These are phyloP conservation scores for Pavo muticus DNA, from an alignment of 2,113 vertebrate genomes.

Conservation along the genomic window DNA sequence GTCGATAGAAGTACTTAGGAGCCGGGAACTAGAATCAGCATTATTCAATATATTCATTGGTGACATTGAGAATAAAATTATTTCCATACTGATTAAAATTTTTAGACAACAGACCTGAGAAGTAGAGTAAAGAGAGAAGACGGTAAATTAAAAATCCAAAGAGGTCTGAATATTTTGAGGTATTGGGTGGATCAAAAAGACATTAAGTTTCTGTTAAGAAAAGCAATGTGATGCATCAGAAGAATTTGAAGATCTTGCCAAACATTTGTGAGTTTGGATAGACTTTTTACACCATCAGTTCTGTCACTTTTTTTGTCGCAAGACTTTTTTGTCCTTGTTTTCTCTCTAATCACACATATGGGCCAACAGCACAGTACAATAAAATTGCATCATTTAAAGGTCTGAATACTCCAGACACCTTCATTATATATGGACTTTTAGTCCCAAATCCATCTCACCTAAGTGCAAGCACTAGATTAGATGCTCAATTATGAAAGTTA, in stretches of 20 bases:
- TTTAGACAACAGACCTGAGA: conserved; percentile 12
- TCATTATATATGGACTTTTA: not conserved
- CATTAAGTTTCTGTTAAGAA: not conserved
- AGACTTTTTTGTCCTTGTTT: not conserved
- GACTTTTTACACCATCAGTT: not conserved
- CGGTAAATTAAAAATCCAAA: conserved; percentile 33
- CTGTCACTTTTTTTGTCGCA: not conserved
- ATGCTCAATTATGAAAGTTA: not conserved
- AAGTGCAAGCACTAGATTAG: not conserved
- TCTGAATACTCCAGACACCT: not conserved
- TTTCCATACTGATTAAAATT: conserved; percentile 26
- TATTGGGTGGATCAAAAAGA: not conserved
- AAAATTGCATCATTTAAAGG: not conserved
- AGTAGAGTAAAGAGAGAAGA: conserved; percentile 29
- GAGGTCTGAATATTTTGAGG: not conserved
- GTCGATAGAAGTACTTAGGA: not conserved
- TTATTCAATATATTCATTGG: conserved; percentile 34
- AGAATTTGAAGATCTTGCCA: not conserved
- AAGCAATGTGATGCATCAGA: not conserved
- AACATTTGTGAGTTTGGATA: not conserved
- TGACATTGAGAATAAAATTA: conserved; percentile 34
- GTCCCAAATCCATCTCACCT: not conserved
- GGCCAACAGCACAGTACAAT: not conserved
- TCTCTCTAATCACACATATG: not conserved
- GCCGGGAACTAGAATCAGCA: conserved; percentile 9